These are phyloP conservation scores for Pseudomyrmex dendroicus DNA, from an alignment of 1,140 invertebrate species.

Conservation along the genomic window DNA sequence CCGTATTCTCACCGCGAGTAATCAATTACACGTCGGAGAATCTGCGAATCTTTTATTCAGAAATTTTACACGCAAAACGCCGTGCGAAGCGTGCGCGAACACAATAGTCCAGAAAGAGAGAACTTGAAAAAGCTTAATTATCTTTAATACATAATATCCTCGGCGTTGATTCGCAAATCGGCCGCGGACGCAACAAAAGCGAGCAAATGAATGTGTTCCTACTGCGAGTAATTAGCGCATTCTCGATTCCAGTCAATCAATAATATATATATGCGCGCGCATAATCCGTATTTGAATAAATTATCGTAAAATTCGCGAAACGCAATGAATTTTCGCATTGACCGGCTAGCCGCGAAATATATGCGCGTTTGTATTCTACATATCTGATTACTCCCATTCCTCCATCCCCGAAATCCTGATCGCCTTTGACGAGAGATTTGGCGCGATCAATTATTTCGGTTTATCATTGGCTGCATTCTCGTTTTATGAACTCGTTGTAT, in stretches of 20 bases:
- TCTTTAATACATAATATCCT: not conserved
- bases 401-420: too few relatives aligned
- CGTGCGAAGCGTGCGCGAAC: not conserved
- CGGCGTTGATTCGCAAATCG: not conserved
- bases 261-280: not conserved
- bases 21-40: constrained; percentile 6
- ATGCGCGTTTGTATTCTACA: not conserved
- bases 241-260: constrained; percentile 28
- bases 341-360: too few relatives aligned
- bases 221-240: constrained; percentile 9
- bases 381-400: not conserved
- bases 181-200: not conserved
- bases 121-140: not conserved
- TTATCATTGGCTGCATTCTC: not conserved
- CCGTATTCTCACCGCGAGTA: constrained; percentile 24
- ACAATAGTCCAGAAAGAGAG: not conserved
- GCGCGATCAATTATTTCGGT: not conserved
- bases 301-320: constrained; percentile 37
- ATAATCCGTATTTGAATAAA: constrained; percentile 28
- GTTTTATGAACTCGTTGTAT: not conserved
- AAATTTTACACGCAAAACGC: not conserved
- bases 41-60: not conserved
- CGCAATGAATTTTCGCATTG: constrained; percentile 21
- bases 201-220: constrained; percentile 7
- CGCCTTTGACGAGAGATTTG: not conserved